Evolutionary conservation across 2,888 invertebrate genomes (phyloP).

Genomic region (Steinernema hermaphroditum): DNA sequence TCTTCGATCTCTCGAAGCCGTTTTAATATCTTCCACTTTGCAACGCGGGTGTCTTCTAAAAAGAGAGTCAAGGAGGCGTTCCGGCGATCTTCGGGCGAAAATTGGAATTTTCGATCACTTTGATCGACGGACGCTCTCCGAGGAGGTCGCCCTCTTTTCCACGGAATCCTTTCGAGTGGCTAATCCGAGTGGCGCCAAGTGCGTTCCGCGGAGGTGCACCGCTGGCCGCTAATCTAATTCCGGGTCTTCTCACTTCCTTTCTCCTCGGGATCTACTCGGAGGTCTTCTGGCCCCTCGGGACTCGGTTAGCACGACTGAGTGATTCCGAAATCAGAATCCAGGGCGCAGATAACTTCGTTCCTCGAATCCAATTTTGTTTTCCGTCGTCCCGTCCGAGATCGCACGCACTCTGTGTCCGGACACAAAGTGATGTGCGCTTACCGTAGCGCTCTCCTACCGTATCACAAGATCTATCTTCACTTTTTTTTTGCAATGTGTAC

Average conservation of each 20-base stretch:
- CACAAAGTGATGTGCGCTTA: too few species aligned
- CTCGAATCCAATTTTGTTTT: not conserved
- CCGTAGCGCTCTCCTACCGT: too few species aligned
- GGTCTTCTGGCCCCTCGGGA: too few species aligned
- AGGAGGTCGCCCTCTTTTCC: not conserved
- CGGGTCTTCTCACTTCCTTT: too few species aligned
- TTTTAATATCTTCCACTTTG: conserved; percentile 19
- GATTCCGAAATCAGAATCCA: too few species aligned
- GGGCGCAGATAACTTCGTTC: conserved; percentile 9
- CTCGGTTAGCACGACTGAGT: too few species aligned
- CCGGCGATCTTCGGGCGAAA: not conserved
- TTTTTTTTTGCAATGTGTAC: too few species aligned
- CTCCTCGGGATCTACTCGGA: too few species aligned
- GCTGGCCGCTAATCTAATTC: not conserved
- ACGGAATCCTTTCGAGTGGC: not conserved
- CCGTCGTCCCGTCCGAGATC: too few species aligned
- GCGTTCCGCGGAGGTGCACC: conserved; percentile 5
- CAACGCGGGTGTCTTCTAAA: not conserved
- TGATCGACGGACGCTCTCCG: conserved; percentile 7
- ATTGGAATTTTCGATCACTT: conserved; percentile 17
- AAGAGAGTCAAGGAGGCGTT: not conserved
- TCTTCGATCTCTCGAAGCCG: not conserved
- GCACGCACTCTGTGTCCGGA: too few species aligned
- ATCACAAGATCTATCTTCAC: too few species aligned
- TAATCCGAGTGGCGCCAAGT: conserved; percentile 12